These are phyloP conservation scores for Eublepharis macularius DNA, from an alignment of 2,113 vertebrate genomes.

Conservation along the genomic window DNA sequence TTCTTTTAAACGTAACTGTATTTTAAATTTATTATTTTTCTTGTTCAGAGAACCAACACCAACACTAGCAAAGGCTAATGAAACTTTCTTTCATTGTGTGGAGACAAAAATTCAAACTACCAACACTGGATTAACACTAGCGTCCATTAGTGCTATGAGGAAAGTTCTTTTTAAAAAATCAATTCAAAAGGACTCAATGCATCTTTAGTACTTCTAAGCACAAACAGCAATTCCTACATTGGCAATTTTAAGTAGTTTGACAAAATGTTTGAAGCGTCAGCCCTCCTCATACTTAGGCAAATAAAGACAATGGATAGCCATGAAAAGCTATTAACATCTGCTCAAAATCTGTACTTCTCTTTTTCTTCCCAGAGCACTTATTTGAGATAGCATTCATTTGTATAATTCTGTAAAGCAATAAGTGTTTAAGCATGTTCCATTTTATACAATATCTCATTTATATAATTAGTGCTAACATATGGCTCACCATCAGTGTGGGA, in stretches of 20 bases:
- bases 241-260: conserved; percentile 60
- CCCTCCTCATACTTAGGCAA: conserved; percentile 60
- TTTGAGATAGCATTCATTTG: conserved; percentile 69
- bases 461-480: conserved; percentile 86
- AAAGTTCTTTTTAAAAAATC: conserved; percentile 5
- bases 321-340: conserved; percentile 74
- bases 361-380: conserved; percentile 67
- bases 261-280: conserved; percentile 62
- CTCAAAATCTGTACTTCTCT: conserved; percentile 64
- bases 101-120: background rate
- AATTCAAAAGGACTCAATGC: conserved; percentile 41
- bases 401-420: conserved; percentile 69
- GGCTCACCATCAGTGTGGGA: conserved; percentile 79
- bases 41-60: background rate
- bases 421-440: conserved; percentile 76
- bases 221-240: conserved; percentile 52
- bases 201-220: conserved; percentile 56
- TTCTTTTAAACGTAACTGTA: background rate
- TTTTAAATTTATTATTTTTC: background rate
- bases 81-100: background rate
- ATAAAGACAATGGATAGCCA: conserved; percentile 65
- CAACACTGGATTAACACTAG: background rate
- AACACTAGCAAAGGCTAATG: too few relatives aligned
- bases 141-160: background rate
- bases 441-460: conserved; percentile 80